phyloP scores from a whole-genome alignment of 2,113 vertebrate genomes.

The Sinocyclocheilus rhinocerous region DNA sequence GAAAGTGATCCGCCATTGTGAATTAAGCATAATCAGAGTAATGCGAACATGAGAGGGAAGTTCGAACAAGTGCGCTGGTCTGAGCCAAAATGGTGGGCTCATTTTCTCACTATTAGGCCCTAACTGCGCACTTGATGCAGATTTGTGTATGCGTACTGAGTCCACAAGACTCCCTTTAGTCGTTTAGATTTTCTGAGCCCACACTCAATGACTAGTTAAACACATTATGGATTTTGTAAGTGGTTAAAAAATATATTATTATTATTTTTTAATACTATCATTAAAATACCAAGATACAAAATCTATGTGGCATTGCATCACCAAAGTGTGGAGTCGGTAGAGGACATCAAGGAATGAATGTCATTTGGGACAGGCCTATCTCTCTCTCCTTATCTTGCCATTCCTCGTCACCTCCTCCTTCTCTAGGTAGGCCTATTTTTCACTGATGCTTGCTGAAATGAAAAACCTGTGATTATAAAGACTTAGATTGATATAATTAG shows the following conservation, averaged over 20 bases:
- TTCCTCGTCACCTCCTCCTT: background rate
- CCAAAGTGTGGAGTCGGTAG: background rate
- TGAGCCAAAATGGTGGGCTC: background rate
- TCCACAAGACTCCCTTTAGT: background rate
- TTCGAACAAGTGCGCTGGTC: background rate
- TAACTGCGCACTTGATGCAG: background rate
- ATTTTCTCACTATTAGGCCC: background rate
- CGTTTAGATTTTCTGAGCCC: background rate
- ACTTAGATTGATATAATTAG: constrained; percentile 52
- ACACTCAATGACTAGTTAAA: no score
- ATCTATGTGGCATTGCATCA: background rate
- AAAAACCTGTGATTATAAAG: constrained; percentile 48
- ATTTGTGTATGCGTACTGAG: background rate
- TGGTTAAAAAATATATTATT: no score
- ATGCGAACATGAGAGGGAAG: background rate
- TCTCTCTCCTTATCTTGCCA: background rate
- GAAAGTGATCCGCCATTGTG: constrained; percentile 37
- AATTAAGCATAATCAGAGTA: constrained; percentile 15
- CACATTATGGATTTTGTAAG: background rate
- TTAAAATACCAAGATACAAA: background rate
- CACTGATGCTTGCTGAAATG: constrained; percentile 38
- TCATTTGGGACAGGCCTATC: background rate
- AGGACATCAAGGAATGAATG: constrained; percentile 1
- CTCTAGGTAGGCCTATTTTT: constrained; percentile 18
- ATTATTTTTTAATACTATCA: background rate